A percentile compares a stretch with the other conserved stretches of the same genome.
phyloP scores from a whole-genome alignment of 2,888 invertebrate species.

The Oscheius sp. region DNA sequence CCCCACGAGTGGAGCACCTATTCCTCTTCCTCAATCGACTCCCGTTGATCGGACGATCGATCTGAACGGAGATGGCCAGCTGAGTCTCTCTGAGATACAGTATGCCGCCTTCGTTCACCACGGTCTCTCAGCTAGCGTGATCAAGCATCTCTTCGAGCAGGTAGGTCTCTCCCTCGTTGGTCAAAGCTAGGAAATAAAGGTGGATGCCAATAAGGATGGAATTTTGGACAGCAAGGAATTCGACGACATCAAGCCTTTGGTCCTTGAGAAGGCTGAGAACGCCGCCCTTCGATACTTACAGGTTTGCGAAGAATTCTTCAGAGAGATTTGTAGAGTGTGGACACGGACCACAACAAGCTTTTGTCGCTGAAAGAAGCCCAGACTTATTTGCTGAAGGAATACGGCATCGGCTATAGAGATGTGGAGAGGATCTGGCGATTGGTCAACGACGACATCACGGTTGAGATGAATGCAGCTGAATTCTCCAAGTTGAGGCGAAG shows the following conservation, averaged over 20 bases:
- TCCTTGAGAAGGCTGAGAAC: constrained; percentile 67
- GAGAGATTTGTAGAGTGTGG: constrained; percentile 57
- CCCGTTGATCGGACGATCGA: constrained; percentile 63
- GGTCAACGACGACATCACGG: constrained; percentile 57
- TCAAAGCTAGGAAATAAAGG: constrained; percentile 29
- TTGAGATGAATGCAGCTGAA: constrained; percentile 59
- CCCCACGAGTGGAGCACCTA: neutral
- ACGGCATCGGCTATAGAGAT: constrained; percentile 66
- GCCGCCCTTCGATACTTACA: constrained; percentile 53
- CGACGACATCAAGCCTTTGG: constrained; percentile 64
- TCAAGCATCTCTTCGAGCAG: constrained; percentile 64
- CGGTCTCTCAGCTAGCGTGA: constrained; percentile 66
- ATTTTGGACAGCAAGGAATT: constrained; percentile 55
- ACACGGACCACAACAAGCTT: constrained; percentile 60
- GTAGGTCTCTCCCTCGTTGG: constrained; percentile 31
- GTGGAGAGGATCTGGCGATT: constrained; percentile 66
- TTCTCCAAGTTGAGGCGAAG: constrained; percentile 63
- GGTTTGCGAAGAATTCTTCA: neutral
- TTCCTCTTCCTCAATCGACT: constrained; percentile 12
- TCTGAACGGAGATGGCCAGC: constrained; percentile 62
- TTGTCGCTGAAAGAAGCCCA: constrained; percentile 65
- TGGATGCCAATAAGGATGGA: constrained; percentile 46
- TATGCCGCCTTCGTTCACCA: constrained; percentile 69
- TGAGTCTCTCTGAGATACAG: constrained; percentile 64
- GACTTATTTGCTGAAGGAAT: constrained; percentile 65